These are phyloP conservation scores for Chymomyza caudatula DNA, from an alignment of 2,888 invertebrate species.

Conservation along the genomic window DNA sequence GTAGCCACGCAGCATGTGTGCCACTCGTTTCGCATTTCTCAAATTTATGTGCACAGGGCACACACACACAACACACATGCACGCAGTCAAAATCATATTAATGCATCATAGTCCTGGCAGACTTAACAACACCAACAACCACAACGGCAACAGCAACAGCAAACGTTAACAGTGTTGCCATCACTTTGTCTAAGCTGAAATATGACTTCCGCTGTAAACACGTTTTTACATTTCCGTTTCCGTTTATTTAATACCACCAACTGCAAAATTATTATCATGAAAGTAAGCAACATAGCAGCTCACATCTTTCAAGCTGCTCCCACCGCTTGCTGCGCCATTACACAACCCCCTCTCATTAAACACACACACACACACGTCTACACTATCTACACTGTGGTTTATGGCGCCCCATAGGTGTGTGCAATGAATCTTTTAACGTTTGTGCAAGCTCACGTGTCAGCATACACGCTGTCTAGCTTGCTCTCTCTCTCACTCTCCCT, in stretches of 20 bases:
- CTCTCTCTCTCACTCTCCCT: background rate
- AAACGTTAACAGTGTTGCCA: background rate
- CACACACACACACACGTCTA: background rate
- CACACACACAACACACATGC: conserved; percentile 15
- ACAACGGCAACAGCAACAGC: conserved; percentile 24
- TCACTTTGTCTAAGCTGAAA: conserved; percentile 69
- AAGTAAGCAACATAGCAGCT: conserved; percentile 52
- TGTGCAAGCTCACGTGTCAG: conserved; percentile 45
- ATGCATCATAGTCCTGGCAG: conserved; percentile 61
- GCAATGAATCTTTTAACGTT: conserved; percentile 65
- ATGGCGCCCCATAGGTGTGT: conserved; percentile 50
- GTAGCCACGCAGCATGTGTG: conserved; percentile 53
- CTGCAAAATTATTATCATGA: conserved; percentile 66
- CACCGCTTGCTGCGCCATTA: background rate
- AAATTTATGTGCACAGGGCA: conserved; percentile 56
- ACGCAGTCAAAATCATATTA: conserved; percentile 68
- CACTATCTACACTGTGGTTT: conserved; percentile 39
- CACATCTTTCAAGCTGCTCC: conserved; percentile 1
- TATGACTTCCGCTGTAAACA: conserved; percentile 69
- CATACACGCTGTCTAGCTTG: conserved; percentile 1
- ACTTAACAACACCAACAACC: conserved; percentile 16
- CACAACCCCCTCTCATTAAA: background rate
- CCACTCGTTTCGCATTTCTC: conserved; percentile 67
- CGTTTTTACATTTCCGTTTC: conserved; percentile 71
- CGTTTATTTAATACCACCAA: conserved; percentile 52